A percentile compares a stretch with the other conserved stretches of the same genome.
Conservation (phyloP, 2,113 vertebrate genomes). For the Orthochromis malagaraziensis region DNA sequence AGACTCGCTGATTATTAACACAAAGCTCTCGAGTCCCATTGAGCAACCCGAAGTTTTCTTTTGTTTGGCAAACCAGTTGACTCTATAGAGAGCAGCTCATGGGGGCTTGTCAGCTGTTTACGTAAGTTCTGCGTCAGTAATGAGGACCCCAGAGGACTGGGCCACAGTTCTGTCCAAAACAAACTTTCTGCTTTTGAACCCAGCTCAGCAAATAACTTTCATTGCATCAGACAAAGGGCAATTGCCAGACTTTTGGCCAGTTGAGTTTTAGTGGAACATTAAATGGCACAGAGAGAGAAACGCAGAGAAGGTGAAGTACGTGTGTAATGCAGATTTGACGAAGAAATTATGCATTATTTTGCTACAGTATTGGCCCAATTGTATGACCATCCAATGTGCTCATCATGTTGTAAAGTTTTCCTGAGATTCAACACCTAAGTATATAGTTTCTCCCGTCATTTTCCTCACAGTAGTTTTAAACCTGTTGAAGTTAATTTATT, state of each 20-base stretch:
- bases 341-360: neutral
- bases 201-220: neutral
- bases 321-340: neutral
- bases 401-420: neutral
- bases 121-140: slow-evolving; percentile 43
- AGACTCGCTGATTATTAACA: slow-evolving; percentile 56
- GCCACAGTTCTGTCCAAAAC: slow-evolving; percentile 19
- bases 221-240: neutral
- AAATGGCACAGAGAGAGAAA: neutral
- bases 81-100: slow-evolving; percentile 5
- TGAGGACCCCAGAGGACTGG: neutral
- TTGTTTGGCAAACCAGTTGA: slow-evolving; percentile 53
- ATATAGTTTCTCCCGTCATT: neutral
- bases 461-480: neutral
- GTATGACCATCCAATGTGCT: neutral
- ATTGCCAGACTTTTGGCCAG: neutral
- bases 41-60: slow-evolving; percentile 17
- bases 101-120: slow-evolving; percentile 3
- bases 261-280: neutral
- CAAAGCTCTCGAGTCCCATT: slow-evolving; percentile 21
- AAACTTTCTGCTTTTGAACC: slow-evolving; percentile 15
- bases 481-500: neutral
- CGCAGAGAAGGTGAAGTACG: neutral
- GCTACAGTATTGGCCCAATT: neutral
- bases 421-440: neutral